A percentile compares a stretch with the other conserved stretches of the same genome.
phyloP scores from a whole-genome alignment of 1,140 invertebrate species.

The Trichomalopsis sarcophagae region DNA sequence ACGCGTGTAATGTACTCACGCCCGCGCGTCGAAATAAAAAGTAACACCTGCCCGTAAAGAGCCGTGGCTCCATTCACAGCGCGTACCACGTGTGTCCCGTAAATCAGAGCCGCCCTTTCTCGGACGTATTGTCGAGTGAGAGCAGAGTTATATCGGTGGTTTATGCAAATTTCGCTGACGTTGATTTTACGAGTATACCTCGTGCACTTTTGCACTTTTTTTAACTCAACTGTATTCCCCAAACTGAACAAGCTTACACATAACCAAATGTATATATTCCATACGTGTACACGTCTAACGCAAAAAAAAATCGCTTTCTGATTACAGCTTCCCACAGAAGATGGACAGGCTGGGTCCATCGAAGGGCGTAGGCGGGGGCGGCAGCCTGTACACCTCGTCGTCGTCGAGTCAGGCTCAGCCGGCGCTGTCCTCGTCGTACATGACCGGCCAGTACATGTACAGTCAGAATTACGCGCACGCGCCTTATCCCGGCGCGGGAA shows the following conservation, averaged over 20 bases:
- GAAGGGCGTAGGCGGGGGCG: conserved; percentile 31
- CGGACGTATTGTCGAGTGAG: too few relatives aligned
- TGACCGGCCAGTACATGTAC: conserved; percentile 75
- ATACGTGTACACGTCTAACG: not conserved
- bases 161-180: not conserved
- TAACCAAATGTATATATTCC: not conserved
- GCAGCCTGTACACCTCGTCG: conserved; percentile 7
- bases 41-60: not conserved
- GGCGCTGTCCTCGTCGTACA: conserved; percentile 70
- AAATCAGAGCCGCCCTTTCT: conserved; percentile 6
- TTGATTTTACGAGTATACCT: not conserved
- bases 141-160: too few relatives aligned
- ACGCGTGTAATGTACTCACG: too few relatives aligned
- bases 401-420: conserved; percentile 46
- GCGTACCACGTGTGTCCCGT: not conserved
- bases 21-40: conserved; percentile 12
- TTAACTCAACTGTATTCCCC: not conserved
- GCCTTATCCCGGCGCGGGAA: conserved; percentile 66
- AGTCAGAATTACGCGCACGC: conserved; percentile 74
- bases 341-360: conserved; percentile 73
- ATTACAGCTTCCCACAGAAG: conserved; percentile 77
- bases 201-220: not conserved
- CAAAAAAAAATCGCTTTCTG: not conserved
- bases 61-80: too few relatives aligned
- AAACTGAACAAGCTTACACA: not conserved